These are phyloP conservation scores for Chloroceryle inda DNA, from an alignment of 2,797 vertebrate species.

Conservation along the genomic window DNA sequence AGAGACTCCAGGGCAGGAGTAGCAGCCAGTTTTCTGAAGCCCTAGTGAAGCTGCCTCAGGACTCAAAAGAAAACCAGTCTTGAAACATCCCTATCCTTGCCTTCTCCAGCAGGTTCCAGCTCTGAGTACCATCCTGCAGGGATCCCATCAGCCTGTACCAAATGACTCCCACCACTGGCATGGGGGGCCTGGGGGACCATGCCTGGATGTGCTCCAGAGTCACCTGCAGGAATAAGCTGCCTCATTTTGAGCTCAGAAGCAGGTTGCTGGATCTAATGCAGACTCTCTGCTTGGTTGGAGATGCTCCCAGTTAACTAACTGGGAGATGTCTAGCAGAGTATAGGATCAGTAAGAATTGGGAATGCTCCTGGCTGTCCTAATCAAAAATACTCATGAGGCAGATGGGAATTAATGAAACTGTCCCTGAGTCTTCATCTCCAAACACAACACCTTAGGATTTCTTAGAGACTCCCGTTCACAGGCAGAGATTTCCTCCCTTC, in stretches of 20 bases:
- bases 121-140: neutral
- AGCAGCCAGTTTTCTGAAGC: neutral
- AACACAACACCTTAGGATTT: neutral
- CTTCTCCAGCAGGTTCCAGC: neutral
- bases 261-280: fast-evolving
- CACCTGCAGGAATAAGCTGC: neutral
- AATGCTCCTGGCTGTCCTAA: neutral
- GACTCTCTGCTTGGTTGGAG: neutral
- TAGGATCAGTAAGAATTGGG: neutral
- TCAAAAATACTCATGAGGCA: neutral
- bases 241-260: neutral
- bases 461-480: neutral
- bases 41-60: neutral
- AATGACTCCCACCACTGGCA: neutral
- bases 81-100: neutral
- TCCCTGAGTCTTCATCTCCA: neutral
- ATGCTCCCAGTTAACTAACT: neutral
- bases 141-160: neutral
- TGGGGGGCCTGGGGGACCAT: neutral
- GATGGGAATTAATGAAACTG: neutral
- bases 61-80: neutral
- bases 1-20: neutral
- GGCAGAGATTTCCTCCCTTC: neutral
- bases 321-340: neutral
- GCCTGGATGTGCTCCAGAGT: neutral